Evolutionary conservation across 2,113 vertebrate genomes (phyloP).

Genomic region (Forbesichthys papilliferus): DNA sequence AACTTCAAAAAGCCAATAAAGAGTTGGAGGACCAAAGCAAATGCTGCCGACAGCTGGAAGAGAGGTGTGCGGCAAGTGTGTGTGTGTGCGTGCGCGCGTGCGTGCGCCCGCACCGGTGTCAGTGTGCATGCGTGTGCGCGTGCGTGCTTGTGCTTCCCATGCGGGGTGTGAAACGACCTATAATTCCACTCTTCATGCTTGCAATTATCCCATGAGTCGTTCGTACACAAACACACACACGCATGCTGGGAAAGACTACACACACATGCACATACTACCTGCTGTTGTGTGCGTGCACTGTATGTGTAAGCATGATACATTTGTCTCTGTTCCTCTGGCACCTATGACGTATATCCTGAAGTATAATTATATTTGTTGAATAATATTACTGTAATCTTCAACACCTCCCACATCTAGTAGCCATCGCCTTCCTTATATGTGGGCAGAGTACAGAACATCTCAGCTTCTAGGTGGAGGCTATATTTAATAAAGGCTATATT

Average conservation of each 20-base stretch:
- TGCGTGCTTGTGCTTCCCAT: slow-evolving; percentile 11
- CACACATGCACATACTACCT: slow-evolving; percentile 16
- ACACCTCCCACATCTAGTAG: neutral
- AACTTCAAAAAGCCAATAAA: slow-evolving; percentile 58
- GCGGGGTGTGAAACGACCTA: slow-evolving; percentile 50
- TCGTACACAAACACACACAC: slow-evolving; percentile 42
- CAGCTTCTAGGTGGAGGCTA: neutral
- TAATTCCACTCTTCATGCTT: slow-evolving; percentile 45
- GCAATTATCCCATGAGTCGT: slow-evolving; percentile 60
- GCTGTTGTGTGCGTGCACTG: slow-evolving; percentile 4
- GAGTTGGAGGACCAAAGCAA: slow-evolving; percentile 57
- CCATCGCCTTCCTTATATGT: too few species aligned
- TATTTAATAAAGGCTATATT: neutral
- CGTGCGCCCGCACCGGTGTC: neutral
- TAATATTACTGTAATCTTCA: neutral
- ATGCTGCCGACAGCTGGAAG: slow-evolving; percentile 53
- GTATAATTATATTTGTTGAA: neutral
- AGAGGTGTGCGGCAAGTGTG: slow-evolving; percentile 62
- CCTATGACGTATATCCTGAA: slow-evolving; percentile 1
- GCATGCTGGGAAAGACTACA: slow-evolving; percentile 22
- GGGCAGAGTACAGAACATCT: too few species aligned
- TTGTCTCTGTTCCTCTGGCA: slow-evolving; percentile 6
- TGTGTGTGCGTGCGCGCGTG: slow-evolving; percentile 24
- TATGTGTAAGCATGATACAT: slow-evolving; percentile 1
- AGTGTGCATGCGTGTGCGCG: neutral